A percentile compares a stretch with the other conserved stretches of the same genome.
phyloP scores from a whole-genome alignment of 2,888 invertebrate genomes.

The Cremastinae sp. region DNA sequence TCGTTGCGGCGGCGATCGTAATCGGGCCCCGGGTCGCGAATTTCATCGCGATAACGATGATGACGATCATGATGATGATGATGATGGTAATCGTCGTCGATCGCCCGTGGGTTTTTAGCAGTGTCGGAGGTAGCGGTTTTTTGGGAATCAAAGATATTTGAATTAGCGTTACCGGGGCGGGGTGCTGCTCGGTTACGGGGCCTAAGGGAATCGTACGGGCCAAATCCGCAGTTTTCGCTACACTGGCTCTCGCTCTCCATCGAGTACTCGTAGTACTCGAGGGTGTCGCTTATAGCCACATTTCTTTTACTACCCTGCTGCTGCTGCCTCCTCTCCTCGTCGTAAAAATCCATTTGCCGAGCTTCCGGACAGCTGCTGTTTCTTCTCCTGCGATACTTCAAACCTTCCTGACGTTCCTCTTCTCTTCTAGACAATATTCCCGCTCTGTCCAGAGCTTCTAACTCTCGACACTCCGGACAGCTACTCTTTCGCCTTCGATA shows the following conservation, averaged over 20 bases:
- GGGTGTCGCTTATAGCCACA: slow-evolving; percentile 80
- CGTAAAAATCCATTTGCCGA: slow-evolving; percentile 70
- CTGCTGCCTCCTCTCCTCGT: slow-evolving; percentile 74
- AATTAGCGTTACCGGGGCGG: slow-evolving; percentile 80
- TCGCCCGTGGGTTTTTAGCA: slow-evolving; percentile 79
- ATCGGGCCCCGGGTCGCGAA: slow-evolving; percentile 63
- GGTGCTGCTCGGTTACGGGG: slow-evolving; percentile 80
- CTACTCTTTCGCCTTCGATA: slow-evolving; percentile 76
- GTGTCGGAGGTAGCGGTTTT: slow-evolving; percentile 80
- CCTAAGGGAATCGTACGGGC: slow-evolving; percentile 80
- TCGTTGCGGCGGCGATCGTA: slow-evolving; percentile 54
- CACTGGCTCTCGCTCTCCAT: slow-evolving; percentile 80
- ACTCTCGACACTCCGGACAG: slow-evolving; percentile 72
- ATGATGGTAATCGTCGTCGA: slow-evolving; percentile 63
- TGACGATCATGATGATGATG: slow-evolving; percentile 40
- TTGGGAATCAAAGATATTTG: slow-evolving; percentile 80
- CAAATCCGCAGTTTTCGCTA: slow-evolving; percentile 80
- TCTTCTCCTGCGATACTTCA: slow-evolving; percentile 67
- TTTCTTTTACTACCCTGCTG: slow-evolving; percentile 78
- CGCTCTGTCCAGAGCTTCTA: slow-evolving; percentile 12
- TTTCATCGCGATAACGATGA: slow-evolving; percentile 65
- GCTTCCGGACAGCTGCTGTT: slow-evolving; percentile 74
- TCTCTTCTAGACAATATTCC: slow-evolving; percentile 59
- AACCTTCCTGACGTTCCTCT: slow-evolving; percentile 61
- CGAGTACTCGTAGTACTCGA: slow-evolving; percentile 80